These are phyloP conservation scores for Morelia viridis DNA, from an alignment of 2,797 vertebrate species.

Conservation along the genomic window DNA sequence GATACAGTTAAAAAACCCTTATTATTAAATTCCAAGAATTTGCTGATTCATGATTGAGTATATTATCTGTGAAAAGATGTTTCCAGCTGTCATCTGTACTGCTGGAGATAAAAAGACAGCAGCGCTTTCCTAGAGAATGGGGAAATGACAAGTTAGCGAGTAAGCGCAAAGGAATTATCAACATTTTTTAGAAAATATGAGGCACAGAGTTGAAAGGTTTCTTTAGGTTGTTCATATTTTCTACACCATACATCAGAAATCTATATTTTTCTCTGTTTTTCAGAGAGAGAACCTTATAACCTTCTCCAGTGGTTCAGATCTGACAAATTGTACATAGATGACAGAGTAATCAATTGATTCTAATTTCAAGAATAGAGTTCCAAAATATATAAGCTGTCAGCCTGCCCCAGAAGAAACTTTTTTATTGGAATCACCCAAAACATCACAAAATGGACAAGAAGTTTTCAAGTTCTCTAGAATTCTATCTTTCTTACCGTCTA, in stretches of 20 bases:
- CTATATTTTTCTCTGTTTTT: not conserved
- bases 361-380: not conserved
- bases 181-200: not conserved
- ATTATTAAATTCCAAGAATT: slow-evolving; percentile 12
- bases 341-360: not conserved
- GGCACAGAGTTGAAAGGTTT: not conserved
- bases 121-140: not conserved
- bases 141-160: not conserved
- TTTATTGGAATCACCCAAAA: not conserved
- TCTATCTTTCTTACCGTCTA: not conserved
- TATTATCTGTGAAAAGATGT: not conserved
- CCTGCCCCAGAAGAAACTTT: not conserved
- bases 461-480: not conserved
- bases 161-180: not conserved
- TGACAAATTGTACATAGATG: not conserved
- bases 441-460: not conserved
- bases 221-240: not conserved
- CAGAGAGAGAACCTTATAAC: not conserved
- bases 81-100: not conserved
- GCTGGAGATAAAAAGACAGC: slow-evolving; percentile 22
- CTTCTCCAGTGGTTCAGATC: not conserved
- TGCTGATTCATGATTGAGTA: slow-evolving; percentile 55
- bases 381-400: not conserved
- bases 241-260: not conserved
- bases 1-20: not conserved